Evolutionary conservation across 2,797 vertebrate genomes (phyloP), one percentile per base, ranked within the genome.

Genomic region (Myiothlypis coronata): DNA sequence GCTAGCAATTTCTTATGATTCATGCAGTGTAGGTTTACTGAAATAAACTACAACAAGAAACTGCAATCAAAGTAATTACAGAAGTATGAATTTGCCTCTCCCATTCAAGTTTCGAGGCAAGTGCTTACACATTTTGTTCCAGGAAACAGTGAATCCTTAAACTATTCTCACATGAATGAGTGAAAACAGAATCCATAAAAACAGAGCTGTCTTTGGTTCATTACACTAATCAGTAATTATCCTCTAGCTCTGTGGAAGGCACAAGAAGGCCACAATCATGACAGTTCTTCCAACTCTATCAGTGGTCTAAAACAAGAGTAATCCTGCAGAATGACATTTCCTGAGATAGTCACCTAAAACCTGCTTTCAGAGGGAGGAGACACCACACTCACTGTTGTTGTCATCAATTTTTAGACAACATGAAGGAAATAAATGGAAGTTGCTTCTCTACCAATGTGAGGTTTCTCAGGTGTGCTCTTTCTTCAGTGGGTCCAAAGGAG

Each of bases 1-100:
- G 71, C 32, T 60, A 72, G 56, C 35, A 78, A 94, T 80, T 92
- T 87, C 27, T n/a, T 57, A 87, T 64, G 82, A 94, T 55, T 87
- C 84, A 85, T 28, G 14, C 75, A 75, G 30, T 32, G 64, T 53
- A 68, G 35, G 28, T 61, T 96, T 72, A 78, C 55, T 72, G 64
- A 80, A 92, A 87, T 59, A 90, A 47, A 68, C 19, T 63, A 87
- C 52, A 82, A 87, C 22, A 83, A 94, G 34, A 65, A 87, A 84
- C 11, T 76, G 43, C 26, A 82, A 87, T 87, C 55, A 89, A 90
- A 82, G 56, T 86, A 72, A 84, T 93, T 72, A 80, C 0, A 16
- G 11, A 84, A 68, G 35, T 37, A 93, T 30, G 34, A 84, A 87
- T 79, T 90, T 76, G 21, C 23, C 19, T 89, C 50, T 89, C 23